phyloP scores from a whole-genome alignment of 2,113 vertebrate genomes.

The Eira barbara region DNA sequence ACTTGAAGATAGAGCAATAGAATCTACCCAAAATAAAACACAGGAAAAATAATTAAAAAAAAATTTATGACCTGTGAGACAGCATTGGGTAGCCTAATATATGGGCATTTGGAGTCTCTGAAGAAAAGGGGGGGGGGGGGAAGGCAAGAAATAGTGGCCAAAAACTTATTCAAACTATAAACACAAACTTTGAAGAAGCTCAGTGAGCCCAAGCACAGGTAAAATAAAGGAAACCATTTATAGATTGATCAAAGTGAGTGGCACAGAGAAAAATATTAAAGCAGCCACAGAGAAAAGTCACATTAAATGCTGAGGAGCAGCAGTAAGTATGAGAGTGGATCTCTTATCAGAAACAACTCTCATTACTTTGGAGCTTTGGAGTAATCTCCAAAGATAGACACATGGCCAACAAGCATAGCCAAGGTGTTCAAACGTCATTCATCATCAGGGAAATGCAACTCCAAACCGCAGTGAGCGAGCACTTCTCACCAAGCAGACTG shows the following conservation, averaged over 20 bases:
- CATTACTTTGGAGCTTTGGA: not conserved
- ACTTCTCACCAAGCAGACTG: not conserved
- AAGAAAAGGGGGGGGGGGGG: not conserved
- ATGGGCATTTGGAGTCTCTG: not conserved
- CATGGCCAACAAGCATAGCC: not conserved
- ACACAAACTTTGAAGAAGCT: not conserved
- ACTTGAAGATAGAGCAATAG: not conserved
- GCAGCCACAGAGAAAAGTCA: not conserved
- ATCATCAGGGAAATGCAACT: not conserved
- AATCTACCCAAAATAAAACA: not conserved
- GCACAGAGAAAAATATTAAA: not conserved
- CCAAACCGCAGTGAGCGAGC: not conserved
- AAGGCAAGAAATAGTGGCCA: not conserved
- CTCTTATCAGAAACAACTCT: not conserved
- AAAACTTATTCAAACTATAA: not conserved
- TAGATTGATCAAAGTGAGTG: not conserved
- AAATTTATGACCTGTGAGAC: not conserved
- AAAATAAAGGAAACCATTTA: not conserved
- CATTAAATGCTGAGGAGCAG: not conserved
- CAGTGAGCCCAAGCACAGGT: not conserved
- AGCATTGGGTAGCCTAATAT: not conserved
- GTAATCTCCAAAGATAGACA: not conserved
- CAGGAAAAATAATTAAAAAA: not conserved
- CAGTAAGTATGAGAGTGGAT: not conserved
- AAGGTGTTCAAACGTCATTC: not conserved